A percentile compares a stretch with the other conserved stretches of the same genome.
Conservation (phyloP, 2,888 invertebrate genomes). For the Andrena fulva region DNA sequence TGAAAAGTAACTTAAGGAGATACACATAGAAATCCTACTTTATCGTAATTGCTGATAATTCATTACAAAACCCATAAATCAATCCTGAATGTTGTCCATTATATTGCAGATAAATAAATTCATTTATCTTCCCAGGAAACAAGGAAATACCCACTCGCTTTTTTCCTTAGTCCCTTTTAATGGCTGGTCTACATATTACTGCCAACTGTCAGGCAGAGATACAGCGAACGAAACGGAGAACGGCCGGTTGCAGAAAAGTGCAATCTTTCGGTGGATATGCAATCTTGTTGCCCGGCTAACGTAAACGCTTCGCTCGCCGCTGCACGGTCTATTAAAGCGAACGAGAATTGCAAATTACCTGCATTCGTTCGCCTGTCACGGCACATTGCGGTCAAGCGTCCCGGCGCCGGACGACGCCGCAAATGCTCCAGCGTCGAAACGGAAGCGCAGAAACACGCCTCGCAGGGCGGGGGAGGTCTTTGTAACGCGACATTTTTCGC, state of each 20-base stretch:
- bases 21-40: no score
- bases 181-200: not conserved
- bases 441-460: conserved; percentile 50
- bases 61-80: no score
- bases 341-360: conserved; percentile 67
- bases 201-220: not conserved
- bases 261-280: conserved; percentile 20
- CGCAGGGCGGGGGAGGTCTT: conserved; percentile 24
- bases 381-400: conserved; percentile 78
- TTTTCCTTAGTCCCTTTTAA: no score
- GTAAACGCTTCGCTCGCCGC: conserved; percentile 41
- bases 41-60: no score
- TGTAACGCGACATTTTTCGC: not conserved
- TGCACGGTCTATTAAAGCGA: conserved; percentile 57
- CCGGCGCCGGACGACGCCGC: conserved; percentile 75
- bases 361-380: conserved; percentile 74
- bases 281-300: conserved; percentile 44
- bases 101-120: no score
- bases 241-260: not conserved
- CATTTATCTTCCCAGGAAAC: no score
- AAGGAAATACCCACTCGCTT: no score
- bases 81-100: no score
- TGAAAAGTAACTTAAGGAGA: no score
- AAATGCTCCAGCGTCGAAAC: conserved; percentile 47
- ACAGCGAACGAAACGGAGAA: not conserved